Percentiles rank a stretch among this genome's conserved stretches.
Evolutionary conservation across 1,140 invertebrate genomes (phyloP).

Genomic region (Ceratina australensis): DNA sequence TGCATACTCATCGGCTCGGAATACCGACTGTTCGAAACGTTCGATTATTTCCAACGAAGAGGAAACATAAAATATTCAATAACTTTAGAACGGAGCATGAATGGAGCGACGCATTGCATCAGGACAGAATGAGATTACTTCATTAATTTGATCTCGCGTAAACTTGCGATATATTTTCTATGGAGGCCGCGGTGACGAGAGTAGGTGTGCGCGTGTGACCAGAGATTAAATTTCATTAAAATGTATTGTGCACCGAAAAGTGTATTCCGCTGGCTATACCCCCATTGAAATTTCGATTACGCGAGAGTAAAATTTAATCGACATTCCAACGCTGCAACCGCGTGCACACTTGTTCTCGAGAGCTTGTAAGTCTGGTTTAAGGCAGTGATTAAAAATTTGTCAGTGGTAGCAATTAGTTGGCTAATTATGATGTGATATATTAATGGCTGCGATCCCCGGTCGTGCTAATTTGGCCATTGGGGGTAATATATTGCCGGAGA

Average conservation of each 20-base stretch:
- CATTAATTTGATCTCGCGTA: constrained; percentile 14
- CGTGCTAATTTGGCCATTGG: no score
- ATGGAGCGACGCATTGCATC: constrained; percentile 7
- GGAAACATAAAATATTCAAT: not conserved
- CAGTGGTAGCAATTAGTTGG: no score
- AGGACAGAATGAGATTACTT: not conserved
- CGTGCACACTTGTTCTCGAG: no score
- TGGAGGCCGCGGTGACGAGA: not conserved
- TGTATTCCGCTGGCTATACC: not conserved
- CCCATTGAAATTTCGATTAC: no score
- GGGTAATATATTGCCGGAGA: no score
- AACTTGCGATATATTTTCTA: not conserved
- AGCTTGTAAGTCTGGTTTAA: no score
- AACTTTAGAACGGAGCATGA: constrained; percentile 6
- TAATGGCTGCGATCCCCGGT: no score
- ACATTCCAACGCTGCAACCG: no score
- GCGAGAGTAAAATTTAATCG: no score
- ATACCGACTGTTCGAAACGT: not conserved
- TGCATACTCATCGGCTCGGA: not conserved
- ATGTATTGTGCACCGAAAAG: not conserved
- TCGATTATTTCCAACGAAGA: not conserved
- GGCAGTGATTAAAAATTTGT: no score
- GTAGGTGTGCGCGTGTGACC: not conserved
- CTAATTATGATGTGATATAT: no score
- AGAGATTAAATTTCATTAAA: not conserved